A percentile compares a stretch with the other conserved stretches of the same genome.
Evolutionary conservation across 2,888 invertebrate genomes (phyloP).

Genomic region (Metellina segmentata): DNA sequence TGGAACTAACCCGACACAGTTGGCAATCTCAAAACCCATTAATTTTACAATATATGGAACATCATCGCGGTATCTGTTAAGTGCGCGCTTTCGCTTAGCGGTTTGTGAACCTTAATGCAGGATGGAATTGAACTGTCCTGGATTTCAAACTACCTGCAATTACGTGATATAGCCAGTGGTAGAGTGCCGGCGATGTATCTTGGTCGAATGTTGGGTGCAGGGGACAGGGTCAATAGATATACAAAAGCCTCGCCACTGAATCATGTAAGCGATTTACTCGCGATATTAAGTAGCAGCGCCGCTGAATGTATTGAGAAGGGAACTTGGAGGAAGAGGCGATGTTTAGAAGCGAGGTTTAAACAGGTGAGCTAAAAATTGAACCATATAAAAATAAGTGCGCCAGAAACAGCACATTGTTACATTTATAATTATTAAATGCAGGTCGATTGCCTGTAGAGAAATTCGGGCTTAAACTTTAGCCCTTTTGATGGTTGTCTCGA

Average conservation of each 20-base stretch:
- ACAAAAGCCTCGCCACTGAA: not conserved
- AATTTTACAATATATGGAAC: slow-evolving; percentile 63
- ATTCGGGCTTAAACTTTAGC: no score
- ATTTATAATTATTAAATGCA: no score
- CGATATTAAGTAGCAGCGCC: not conserved
- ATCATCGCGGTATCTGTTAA: slow-evolving; percentile 30
- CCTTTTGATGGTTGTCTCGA: no score
- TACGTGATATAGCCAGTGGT: slow-evolving; percentile 5
- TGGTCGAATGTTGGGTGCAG: not conserved
- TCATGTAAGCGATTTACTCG: not conserved
- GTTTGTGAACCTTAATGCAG: slow-evolving; percentile 57
- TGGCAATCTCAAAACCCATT: slow-evolving; percentile 32
- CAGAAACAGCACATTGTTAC: no score
- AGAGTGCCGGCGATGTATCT: slow-evolving; percentile 16
- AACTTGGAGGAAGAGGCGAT: not conserved
- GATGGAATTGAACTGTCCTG: slow-evolving; percentile 55
- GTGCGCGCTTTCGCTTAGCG: slow-evolving; percentile 37
- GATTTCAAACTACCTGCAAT: slow-evolving; percentile 56
- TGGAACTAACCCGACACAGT: slow-evolving; percentile 23
- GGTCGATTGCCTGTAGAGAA: no score
- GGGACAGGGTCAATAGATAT: not conserved
- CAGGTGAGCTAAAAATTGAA: no score
- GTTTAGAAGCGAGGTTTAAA: no score
- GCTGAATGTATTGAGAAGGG: not conserved
- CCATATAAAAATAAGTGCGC: no score